Percentiles rank a stretch among this genome's conserved stretches.
Evolutionary conservation across 2,113 vertebrate genomes (phyloP).

Genomic region (Colossoma macropomum): DNA sequence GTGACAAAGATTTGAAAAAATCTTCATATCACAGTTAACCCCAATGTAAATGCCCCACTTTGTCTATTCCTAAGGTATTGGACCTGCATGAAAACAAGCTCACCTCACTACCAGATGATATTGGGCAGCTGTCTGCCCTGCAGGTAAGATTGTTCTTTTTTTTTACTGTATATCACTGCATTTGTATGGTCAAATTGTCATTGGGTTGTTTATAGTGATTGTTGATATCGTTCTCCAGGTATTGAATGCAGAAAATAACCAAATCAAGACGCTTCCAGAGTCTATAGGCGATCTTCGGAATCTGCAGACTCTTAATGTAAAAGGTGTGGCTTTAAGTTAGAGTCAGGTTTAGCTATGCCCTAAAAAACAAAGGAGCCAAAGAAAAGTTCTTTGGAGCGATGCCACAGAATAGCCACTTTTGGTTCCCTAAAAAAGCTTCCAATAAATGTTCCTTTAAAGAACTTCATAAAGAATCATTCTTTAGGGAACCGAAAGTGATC

Average conservation of each 20-base stretch:
- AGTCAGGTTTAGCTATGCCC: neutral
- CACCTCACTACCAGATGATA: constrained; percentile 83
- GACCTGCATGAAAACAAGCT: constrained; percentile 93
- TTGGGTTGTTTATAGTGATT: neutral
- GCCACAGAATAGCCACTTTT: no score
- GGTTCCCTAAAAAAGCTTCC: no score
- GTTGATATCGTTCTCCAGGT: constrained; percentile 77
- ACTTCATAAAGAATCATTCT: no score
- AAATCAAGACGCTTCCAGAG: constrained; percentile 83
- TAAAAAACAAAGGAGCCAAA: neutral
- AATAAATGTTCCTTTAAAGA: no score
- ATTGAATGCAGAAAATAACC: constrained; percentile 90
- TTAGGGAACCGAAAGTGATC: no score
- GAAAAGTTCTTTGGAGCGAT: neutral
- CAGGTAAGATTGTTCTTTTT: constrained; percentile 73
- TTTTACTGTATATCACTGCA: neutral
- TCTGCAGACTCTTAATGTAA: constrained; percentile 90
- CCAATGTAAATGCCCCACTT: neutral
- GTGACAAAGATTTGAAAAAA: neutral
- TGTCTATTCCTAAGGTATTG: constrained; percentile 81
- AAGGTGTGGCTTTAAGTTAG: constrained; percentile 77
- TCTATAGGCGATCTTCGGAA: constrained; percentile 83
- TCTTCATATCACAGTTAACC: neutral
- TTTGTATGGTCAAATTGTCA: neutral
- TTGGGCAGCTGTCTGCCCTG: constrained; percentile 83